Evolutionary conservation across 1,140 invertebrate genomes (phyloP).

Genomic region (Frieseomelitta varia): DNA sequence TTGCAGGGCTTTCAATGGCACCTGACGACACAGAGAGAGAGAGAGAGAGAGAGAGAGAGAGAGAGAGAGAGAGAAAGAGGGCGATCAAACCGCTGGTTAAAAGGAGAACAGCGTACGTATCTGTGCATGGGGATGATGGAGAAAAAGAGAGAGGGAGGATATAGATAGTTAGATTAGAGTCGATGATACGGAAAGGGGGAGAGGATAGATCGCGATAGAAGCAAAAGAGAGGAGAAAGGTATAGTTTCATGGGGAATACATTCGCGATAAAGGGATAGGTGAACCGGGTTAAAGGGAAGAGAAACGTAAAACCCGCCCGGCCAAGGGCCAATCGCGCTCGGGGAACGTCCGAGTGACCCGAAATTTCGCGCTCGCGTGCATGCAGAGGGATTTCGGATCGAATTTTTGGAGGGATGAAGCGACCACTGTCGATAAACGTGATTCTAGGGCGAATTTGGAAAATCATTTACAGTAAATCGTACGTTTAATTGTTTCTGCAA

Average conservation of each 20-base stretch:
- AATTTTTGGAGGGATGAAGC: neutral
- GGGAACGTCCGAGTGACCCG: neutral
- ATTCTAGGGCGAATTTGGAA: no score
- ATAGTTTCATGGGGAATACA: neutral
- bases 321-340: slow-evolving; percentile 23
- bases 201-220: slow-evolving; percentile 1
- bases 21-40: slow-evolving; percentile 14
- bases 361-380: neutral
- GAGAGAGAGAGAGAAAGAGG: neutral
- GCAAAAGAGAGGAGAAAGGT: slow-evolving; percentile 1
- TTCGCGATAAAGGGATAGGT: slow-evolving; percentile 7
- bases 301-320: neutral
- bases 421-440: no score
- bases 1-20: slow-evolving; percentile 63
- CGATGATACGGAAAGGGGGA: slow-evolving; percentile 7
- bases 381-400: neutral
- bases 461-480: no score
- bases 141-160: neutral
- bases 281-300: slow-evolving; percentile 6
- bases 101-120: no score
- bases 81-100: neutral
- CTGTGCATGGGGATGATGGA: neutral
- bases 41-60: neutral
- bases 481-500: no score
- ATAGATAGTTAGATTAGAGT: neutral